Evolutionary conservation across 2,888 invertebrate species (phyloP).

Genomic region (Platycheirus albimanus): DNA sequence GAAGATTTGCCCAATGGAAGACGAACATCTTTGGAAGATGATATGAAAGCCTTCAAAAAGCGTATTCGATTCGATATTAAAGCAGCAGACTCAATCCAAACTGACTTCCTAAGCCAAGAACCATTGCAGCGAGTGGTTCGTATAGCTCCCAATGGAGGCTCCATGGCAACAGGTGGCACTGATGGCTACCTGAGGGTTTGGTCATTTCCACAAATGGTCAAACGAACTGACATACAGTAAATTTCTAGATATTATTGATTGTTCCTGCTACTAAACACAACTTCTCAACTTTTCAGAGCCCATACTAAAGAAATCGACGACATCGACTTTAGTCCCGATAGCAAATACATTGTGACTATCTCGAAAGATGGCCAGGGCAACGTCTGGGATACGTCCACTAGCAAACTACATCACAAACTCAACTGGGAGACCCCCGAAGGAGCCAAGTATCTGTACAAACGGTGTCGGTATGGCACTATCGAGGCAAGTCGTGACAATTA

Average conservation of each 20-base stretch:
- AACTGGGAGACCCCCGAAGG: slow-evolving; percentile 90
- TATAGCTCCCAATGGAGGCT: slow-evolving; percentile 88
- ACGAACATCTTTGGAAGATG: slow-evolving; percentile 72
- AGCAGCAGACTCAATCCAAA: slow-evolving; percentile 91
- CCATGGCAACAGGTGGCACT: slow-evolving; percentile 95
- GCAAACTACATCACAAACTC: slow-evolving; percentile 87
- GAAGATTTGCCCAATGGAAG: slow-evolving; percentile 80
- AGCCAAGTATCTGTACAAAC: slow-evolving; percentile 91
- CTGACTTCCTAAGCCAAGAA: slow-evolving; percentile 90
- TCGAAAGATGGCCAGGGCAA: slow-evolving; percentile 93
- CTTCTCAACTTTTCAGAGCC: slow-evolving; percentile 84
- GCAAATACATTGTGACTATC: slow-evolving; percentile 90
- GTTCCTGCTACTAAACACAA: too few species aligned
- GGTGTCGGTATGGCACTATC: slow-evolving; percentile 90
- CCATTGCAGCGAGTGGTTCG: slow-evolving; percentile 94
- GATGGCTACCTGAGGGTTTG: slow-evolving; percentile 94
- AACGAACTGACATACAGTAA: slow-evolving; percentile 86
- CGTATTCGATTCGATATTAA: slow-evolving; percentile 89
- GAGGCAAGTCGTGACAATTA: slow-evolving; percentile 87
- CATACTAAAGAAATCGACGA: slow-evolving; percentile 97
- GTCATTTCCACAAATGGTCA: slow-evolving; percentile 92
- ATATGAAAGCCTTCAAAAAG: slow-evolving; percentile 81
- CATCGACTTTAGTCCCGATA: slow-evolving; percentile 93
- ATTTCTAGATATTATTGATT: too few species aligned
- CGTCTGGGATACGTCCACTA: slow-evolving; percentile 89